phyloP scores from a whole-genome alignment of 2,888 invertebrate species.

The Scaptomyza polygonia region DNA sequence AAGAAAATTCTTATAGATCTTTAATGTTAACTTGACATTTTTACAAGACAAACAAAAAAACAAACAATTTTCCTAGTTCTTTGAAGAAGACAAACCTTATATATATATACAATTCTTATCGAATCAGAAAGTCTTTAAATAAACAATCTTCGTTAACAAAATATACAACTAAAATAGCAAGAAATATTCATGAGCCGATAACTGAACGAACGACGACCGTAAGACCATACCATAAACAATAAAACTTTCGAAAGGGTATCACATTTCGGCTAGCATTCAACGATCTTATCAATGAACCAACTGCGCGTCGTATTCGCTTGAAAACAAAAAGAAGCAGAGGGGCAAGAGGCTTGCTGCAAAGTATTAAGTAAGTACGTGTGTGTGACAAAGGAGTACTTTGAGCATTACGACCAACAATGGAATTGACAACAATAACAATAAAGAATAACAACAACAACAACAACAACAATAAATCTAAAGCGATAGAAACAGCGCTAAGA shows the following conservation, averaged over 20 bases:
- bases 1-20: too few species aligned
- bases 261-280: constrained; percentile 6
- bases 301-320: constrained; percentile 59
- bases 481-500: constrained; percentile 71
- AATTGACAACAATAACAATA: constrained; percentile 45
- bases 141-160: too few species aligned
- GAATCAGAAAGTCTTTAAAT: too few species aligned
- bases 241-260: constrained; percentile 3
- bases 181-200: constrained; percentile 2
- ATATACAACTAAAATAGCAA: not conserved
- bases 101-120: too few species aligned
- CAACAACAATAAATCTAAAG: constrained; percentile 31
- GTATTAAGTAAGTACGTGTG: constrained; percentile 45
- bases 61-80: too few species aligned
- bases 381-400: constrained; percentile 68
- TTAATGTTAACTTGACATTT: too few species aligned
- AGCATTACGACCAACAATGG: constrained; percentile 44
- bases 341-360: constrained; percentile 19
- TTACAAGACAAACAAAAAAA: too few species aligned
- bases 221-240: not conserved
- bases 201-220: not conserved
- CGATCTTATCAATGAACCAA: constrained; percentile 29
- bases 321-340: too few species aligned
- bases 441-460: constrained; percentile 27
- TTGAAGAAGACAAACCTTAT: too few species aligned